Evolutionary conservation across 1,140 invertebrate genomes (phyloP).

Genomic region (Ceratina australensis): DNA sequence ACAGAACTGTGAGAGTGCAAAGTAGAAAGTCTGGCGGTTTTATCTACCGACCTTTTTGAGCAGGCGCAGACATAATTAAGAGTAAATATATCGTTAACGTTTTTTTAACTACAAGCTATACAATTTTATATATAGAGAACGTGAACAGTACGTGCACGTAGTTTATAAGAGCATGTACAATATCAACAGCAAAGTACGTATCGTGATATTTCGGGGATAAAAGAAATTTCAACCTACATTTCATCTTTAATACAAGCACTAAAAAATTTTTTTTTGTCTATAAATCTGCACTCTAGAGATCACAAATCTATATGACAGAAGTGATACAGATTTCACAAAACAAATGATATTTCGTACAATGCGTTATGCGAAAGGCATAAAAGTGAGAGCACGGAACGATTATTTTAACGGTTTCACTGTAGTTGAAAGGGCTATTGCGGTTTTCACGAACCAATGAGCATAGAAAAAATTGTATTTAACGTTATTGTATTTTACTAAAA

Average conservation of each 20-base stretch:
- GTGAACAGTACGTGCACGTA: too few relatives aligned
- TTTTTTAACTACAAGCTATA: too few relatives aligned
- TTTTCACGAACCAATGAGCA: not conserved
- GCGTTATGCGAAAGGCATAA: not conserved
- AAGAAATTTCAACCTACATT: too few relatives aligned
- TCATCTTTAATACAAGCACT: too few relatives aligned
- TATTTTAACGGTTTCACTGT: not conserved
- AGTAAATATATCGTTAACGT: not conserved
- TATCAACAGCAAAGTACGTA: too few relatives aligned
- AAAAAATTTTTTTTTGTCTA: too few relatives aligned
- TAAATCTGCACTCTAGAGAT: too few relatives aligned
- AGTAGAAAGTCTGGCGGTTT: not conserved
- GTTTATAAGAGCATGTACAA: too few relatives aligned
- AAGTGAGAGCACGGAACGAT: not conserved
- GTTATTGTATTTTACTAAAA: not conserved
- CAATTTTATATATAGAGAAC: too few relatives aligned
- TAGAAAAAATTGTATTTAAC: not conserved
- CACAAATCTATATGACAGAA: too few relatives aligned
- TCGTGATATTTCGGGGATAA: too few relatives aligned
- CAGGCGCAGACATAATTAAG: not conserved
- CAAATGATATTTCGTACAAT: not conserved
- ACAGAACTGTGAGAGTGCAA: not conserved
- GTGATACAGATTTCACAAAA: not conserved
- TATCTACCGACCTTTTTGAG: constrained; percentile 14
- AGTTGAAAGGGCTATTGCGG: not conserved